Evolutionary conservation across 2,797 vertebrate species (phyloP), one percentile per base, ranked within the genome.

Genomic region (Clarias fuscus): DNA sequence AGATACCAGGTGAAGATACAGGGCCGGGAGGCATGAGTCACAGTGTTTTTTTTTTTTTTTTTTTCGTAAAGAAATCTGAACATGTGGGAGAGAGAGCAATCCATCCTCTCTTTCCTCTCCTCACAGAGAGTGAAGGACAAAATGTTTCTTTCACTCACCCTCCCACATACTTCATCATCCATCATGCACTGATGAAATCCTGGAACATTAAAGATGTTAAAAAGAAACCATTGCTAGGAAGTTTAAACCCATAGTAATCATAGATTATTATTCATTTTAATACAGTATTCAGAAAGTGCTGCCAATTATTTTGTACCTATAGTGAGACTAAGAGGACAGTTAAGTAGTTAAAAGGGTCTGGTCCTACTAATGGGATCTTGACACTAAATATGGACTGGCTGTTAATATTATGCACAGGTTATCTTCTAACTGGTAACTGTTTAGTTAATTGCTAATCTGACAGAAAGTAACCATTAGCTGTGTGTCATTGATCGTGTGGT

Each of bases 11-110:
- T 91, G 79, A 92, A 93, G 90, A 91, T 92, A 87, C 89, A 88
- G 90, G 87, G 92, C 89, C 89, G 89, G 89, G 92, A 95, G 93
- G 89, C 93, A 89, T 95, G 94, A 96, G 90, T 96, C 95, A 95
- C 81, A 30, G 90, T 90, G 88, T 48, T 53, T 14, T 53, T 53
- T 56, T 56, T 56, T 91, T 87, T 48, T 53, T 14, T 53, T 53
- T 56, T 56, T 56, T 91, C 87, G 15, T 91, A 86, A 89, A 91
- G 91, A 91, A 94, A 94, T 88, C 86, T 91, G 91, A 93, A 93
- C 92, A 91, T 91, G 89, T 88, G 87, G 85, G 85, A 90, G 91
- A 93, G 89, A 93, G 91, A 88, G 89, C 91, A 93, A 91, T 92
- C 88, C 89, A 82, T 88, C 86, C 87, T 68, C 73, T 86, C 58